Percentiles rank a stretch among this genome's conserved stretches.
These are phyloP conservation scores for Sciurus vulgaris DNA, from an alignment of 2,797 vertebrate genomes.

Conservation along the genomic window DNA sequence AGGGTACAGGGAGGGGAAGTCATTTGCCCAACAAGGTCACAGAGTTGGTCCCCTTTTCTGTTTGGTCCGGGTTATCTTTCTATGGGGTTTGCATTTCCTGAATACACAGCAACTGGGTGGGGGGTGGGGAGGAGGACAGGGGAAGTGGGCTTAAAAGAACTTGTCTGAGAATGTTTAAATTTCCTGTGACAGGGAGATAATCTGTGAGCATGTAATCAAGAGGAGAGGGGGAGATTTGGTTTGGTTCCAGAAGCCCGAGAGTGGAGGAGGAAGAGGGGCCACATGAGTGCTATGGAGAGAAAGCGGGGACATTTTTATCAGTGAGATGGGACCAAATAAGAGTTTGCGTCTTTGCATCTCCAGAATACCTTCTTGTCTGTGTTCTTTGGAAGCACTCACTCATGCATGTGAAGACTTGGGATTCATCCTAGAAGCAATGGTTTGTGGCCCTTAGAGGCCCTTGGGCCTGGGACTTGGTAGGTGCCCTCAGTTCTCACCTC, in stretches of 20 bases:
- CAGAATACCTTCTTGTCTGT: background rate
- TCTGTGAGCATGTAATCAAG: background rate
- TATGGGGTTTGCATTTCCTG: constrained; percentile 82
- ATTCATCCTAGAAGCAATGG: background rate
- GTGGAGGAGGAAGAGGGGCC: background rate
- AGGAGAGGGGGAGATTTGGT: constrained; percentile 1
- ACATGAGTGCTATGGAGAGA: background rate
- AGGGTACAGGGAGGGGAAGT: constrained; percentile 66
- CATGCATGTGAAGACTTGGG: rapidly evolving
- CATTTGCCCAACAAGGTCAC: constrained; percentile 61
- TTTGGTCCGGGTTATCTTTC: constrained; percentile 73
- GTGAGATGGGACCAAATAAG: background rate
- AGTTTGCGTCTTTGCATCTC: background rate
- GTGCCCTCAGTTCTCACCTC: rapidly evolving
- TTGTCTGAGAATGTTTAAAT: constrained; percentile 68
- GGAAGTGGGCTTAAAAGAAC: constrained; percentile 77
- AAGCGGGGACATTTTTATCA: background rate
- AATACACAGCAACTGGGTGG: constrained; percentile 3
- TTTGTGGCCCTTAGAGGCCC: background rate
- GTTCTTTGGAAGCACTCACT: background rate
- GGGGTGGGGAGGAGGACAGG: constrained; percentile 40
- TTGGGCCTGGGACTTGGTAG: background rate
- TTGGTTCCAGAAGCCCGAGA: background rate
- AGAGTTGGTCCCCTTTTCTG: constrained; percentile 63
- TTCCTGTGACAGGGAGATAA: constrained; percentile 72